Evolutionary conservation across 2,797 vertebrate species (phyloP), one percentile per base, ranked within the genome.

Genomic region (Rallus crepitans): DNA sequence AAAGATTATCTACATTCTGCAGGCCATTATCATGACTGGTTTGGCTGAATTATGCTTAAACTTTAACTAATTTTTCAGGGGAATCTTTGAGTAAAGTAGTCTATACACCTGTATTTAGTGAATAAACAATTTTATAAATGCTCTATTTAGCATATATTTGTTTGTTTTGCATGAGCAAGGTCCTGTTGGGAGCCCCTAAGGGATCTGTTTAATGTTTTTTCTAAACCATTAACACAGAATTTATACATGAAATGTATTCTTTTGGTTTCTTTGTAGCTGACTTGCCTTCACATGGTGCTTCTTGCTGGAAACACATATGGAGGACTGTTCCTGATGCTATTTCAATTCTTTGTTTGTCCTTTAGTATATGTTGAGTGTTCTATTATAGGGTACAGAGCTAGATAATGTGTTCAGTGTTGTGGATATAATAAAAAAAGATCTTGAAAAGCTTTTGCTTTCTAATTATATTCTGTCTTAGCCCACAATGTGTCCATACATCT

Each of bases 391-490:
- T 89, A 28, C 39, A 89, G 78, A 65, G 61, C 71, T 93, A 47
- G 39, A 75, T 79, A 93, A 90, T 81, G 18, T 93, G 78, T 56
- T 95, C 53, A 75, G 37, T 87, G 71, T 92, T 89, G 68, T 91
- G 52, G 73, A 69, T 94, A 63, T 91, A 91, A 97, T 90, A 82
- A 94, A 89, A 59, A 94, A 90, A 40, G 65, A 88, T 92, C 88
- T 91, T 93, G 64, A 64, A 87, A 87, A 94, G 75, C 72, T 92
- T 82, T 77, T 87, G 12, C 60, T 89, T 85, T 95, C 82, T 96
- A 97, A 93, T 97, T 97, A 91, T 86, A 61, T 70, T 94, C 94
- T 87, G 57, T 40, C 92, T 82, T 76, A 92, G 84, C 79, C 55
- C 68, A 78, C 82, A 80, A 21, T 93, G 76, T 96, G 70, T 96